A percentile compares a stretch with the other conserved stretches of the same genome.
These are phyloP conservation scores for Alectoris magna DNA, from an alignment of 2,797 vertebrate species.

Conservation along the genomic window DNA sequence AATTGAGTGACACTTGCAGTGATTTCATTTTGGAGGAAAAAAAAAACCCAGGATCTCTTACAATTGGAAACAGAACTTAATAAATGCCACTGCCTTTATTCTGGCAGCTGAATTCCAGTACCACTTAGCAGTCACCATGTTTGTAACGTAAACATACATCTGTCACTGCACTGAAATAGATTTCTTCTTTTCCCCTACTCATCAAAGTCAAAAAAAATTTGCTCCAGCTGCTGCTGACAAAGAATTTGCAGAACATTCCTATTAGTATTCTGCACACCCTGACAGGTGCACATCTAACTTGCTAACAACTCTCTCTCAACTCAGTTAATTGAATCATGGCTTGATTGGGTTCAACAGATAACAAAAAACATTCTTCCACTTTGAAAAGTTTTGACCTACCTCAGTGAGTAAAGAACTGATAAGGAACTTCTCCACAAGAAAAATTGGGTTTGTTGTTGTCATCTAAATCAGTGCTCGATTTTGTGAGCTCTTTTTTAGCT, in stretches of 20 bases:
- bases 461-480: neutral
- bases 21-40: slow-evolving; percentile 13
- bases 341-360: slow-evolving; percentile 34
- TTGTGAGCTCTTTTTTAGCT: neutral
- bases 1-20: slow-evolving; percentile 23
- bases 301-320: slow-evolving; percentile 7
- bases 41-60: neutral
- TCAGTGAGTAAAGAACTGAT: neutral
- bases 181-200: slow-evolving; percentile 32
- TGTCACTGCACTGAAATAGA: slow-evolving; percentile 30
- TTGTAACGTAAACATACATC: slow-evolving; percentile 62
- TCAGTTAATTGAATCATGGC: slow-evolving; percentile 32
- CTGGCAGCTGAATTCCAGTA: slow-evolving; percentile 48
- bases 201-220: slow-evolving; percentile 54
- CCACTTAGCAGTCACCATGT: neutral
- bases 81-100: slow-evolving; percentile 31
- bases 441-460: neutral
- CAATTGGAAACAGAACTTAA: slow-evolving; percentile 46
- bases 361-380: neutral
- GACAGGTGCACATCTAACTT: slow-evolving; percentile 46
- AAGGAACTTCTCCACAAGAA: neutral
- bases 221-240: slow-evolving; percentile 61
- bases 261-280: slow-evolving; percentile 10
- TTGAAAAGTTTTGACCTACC: slow-evolving; percentile 8
- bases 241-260: slow-evolving; percentile 28